Evolutionary conservation across 2,888 invertebrate genomes (phyloP).

Genomic region (Diloba caeruleocephala): DNA sequence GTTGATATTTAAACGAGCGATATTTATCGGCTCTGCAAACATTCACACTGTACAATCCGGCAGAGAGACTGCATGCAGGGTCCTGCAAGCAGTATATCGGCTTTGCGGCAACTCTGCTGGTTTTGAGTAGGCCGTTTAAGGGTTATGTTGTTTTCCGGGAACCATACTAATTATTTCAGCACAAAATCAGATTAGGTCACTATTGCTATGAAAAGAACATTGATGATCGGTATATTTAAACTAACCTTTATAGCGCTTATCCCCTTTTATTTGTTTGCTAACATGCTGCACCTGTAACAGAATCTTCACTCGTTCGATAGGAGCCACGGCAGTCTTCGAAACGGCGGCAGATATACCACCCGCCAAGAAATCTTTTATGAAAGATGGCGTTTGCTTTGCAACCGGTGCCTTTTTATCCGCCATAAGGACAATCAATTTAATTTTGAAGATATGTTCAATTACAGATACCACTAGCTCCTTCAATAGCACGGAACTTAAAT

Average conservation of each 20-base stretch:
- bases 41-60: too few relatives aligned
- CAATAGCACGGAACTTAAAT: neutral
- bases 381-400: neutral
- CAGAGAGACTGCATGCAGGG: too few relatives aligned
- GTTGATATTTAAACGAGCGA: too few relatives aligned
- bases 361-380: slow-evolving; percentile 95
- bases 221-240: neutral
- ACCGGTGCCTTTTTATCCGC: neutral
- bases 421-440: neutral
- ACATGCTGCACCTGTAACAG: slow-evolving; percentile 98
- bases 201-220: neutral
- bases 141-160: too few relatives aligned
- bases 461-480: too few relatives aligned
- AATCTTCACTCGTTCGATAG: slow-evolving; percentile 98
- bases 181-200: too few relatives aligned
- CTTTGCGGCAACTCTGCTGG: too few relatives aligned
- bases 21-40: too few relatives aligned
- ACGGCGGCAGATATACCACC: slow-evolving; percentile 98
- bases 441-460: too few relatives aligned
- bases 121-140: too few relatives aligned
- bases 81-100: too few relatives aligned
- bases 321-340: slow-evolving; percentile 98
- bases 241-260: slow-evolving; percentile 95
- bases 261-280: slow-evolving; percentile 95
- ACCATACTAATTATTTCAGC: too few relatives aligned